phyloP scores from a whole-genome alignment of 2,797 vertebrate species.

The Siniperca obscura region DNA sequence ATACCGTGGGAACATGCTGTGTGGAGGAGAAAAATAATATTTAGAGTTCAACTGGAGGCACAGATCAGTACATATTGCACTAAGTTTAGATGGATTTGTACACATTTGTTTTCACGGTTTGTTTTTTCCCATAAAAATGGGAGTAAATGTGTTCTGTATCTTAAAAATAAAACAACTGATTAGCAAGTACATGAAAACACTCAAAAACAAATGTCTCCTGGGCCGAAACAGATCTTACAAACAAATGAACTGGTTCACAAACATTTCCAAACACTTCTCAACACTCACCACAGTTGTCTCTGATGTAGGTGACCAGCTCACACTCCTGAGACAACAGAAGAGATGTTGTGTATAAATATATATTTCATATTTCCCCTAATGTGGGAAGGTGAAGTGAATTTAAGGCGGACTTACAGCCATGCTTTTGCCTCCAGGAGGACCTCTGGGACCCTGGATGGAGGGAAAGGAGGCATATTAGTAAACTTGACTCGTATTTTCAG shows the following conservation, averaged over 20 bases:
- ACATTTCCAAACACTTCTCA: not conserved
- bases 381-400: not conserved
- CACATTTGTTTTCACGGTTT: not conserved
- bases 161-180: not conserved
- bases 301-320: slow-evolving; percentile 83
- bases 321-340: slow-evolving; percentile 82
- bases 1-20: slow-evolving; percentile 33
- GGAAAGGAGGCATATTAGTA: not conserved
- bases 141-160: not conserved
- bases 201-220: no score
- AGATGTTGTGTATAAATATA: not conserved
- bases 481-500: no score
- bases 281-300: slow-evolving; percentile 88
- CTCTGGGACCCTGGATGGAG: slow-evolving; percentile 83
- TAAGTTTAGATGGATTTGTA: no score
- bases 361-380: no score
- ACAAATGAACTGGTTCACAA: not conserved
- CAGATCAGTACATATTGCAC: not conserved
- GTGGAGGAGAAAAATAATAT: not conserved
- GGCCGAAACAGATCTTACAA: not conserved
- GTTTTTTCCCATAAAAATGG: no score
- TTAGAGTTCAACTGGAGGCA: not conserved
- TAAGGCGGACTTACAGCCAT: slow-evolving; percentile 80
- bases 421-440: slow-evolving; percentile 70
- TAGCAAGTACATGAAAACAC: not conserved